Conservation (phyloP, 2,113 vertebrate species). For the Toxostoma redivivum region DNA sequence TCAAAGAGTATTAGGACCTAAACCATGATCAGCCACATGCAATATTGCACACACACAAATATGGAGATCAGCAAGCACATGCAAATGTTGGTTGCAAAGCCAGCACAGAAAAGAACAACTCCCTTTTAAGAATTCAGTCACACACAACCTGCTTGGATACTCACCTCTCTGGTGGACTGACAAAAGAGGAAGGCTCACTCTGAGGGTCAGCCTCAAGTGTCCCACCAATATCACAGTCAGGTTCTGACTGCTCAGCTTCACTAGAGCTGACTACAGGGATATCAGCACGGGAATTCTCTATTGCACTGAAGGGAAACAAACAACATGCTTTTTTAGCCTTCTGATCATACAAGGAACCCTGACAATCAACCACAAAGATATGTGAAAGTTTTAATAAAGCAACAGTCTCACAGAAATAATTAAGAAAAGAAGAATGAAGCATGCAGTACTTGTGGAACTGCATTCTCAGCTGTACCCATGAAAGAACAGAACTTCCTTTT, state of each 20-base stretch:
- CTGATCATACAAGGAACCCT: neutral
- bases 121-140: neutral
- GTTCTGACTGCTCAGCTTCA: constrained; percentile 78
- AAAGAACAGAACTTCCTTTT: neutral
- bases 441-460: neutral
- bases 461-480: neutral
- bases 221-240: constrained; percentile 87
- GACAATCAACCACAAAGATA: neutral
- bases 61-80: constrained; percentile 55
- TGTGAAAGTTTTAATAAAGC: neutral
- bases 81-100: neutral
- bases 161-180: constrained; percentile 83
- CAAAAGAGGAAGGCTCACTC: constrained; percentile 83
- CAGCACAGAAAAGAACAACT: neutral
- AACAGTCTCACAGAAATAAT: neutral
- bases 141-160: constrained; percentile 62
- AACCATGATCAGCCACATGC: neutral
- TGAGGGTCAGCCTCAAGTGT: constrained; percentile 77
- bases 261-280: constrained; percentile 80
- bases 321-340: constrained; percentile 79
- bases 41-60: neutral
- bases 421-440: neutral
- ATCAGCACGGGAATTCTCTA: constrained; percentile 87
- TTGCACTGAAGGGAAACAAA: constrained; percentile 88
- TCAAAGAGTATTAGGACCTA: neutral